Evolutionary conservation across 2,113 vertebrate genomes (phyloP), one percentile per base, ranked within the genome.

Genomic region (Fulica atra): DNA sequence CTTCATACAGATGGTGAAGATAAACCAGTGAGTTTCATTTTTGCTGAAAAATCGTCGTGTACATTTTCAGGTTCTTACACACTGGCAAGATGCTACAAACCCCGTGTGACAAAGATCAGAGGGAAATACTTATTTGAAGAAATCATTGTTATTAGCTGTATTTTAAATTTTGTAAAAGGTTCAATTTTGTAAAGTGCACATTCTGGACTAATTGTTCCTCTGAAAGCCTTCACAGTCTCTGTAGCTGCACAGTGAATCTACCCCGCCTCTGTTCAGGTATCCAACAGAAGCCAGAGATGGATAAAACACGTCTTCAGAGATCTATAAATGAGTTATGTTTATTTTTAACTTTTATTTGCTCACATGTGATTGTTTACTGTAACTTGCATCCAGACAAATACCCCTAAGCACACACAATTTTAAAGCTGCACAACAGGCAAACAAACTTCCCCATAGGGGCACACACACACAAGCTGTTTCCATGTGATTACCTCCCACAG

Each of bases 401-500:
- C 48, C 78, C 40, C 29, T 73, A 66, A 81, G 56, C 65, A 63
- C 0, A 9, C 21, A 72, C 44, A 10, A 14, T 31, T 38, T 35
- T 36, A 28, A 50, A 44, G 56, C 46, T 81, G 23, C 59, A n/a
- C 46, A 31, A 16, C 11, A 81, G 64, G 35, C 48, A 56, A 74
- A 56, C 19, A 12, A 48, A 50, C 16, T 14, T 46, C 4, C 21
- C 56, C 0, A 0, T 15, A 63, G 38, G 42, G 25, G 5, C 35
- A 33, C 26, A 8, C 38, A 18, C 33, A 21, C 44, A 13, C 26
- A 19, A 13, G 6, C 25, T 0, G 0, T n/a, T 48, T 29, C 31
- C 0, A 0, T 38, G 31, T 33, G 46, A 28, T 70, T 53, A n/a
- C 17, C 35, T 78, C 19, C 69, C 16, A 1, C 3, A 1, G 0